phyloP scores from a whole-genome alignment of 2,797 vertebrate species.

The Synanceia verrucosa region DNA sequence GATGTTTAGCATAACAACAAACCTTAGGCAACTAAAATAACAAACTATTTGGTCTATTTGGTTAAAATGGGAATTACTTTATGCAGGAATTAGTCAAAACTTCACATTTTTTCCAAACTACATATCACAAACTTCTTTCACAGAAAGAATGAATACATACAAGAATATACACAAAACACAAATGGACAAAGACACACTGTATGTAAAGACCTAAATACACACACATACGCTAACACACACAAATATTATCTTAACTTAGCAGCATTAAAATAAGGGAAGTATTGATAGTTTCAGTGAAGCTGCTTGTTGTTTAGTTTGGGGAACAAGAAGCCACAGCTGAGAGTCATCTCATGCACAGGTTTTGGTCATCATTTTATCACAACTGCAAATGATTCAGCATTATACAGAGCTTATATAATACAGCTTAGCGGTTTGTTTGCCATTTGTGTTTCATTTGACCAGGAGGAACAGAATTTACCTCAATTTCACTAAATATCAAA shows the following conservation, averaged over 20 bases:
- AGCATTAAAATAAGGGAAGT: slow-evolving; percentile 84
- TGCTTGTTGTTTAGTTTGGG: slow-evolving; percentile 68
- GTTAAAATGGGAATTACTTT: slow-evolving; percentile 70
- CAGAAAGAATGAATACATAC: slow-evolving; percentile 90
- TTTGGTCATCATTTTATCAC: slow-evolving; percentile 65
- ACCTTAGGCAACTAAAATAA: slow-evolving; percentile 52
- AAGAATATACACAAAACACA: slow-evolving; percentile 71
- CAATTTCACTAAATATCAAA: slow-evolving; percentile 38
- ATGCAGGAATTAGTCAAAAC: slow-evolving; percentile 79
- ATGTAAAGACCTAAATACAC: slow-evolving; percentile 57
- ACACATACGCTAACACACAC: slow-evolving; percentile 44
- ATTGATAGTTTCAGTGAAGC: slow-evolving; percentile 74
- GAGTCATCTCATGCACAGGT: slow-evolving; percentile 57
- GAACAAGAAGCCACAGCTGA: slow-evolving; percentile 62
- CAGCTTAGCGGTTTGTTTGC: slow-evolving; percentile 43
- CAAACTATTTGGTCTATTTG: slow-evolving; percentile 72
- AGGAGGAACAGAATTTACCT: slow-evolving; percentile 34
- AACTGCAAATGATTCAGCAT: slow-evolving; percentile 52
- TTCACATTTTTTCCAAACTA: slow-evolving; percentile 84
- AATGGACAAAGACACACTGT: slow-evolving; percentile 41
- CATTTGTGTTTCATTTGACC: slow-evolving; percentile 24
- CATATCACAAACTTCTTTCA: slow-evolving; percentile 91
- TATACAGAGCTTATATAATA: slow-evolving; percentile 55
- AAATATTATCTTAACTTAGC: slow-evolving; percentile 84
- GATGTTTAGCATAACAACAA: slow-evolving; percentile 51